Evolutionary conservation across 1,140 invertebrate genomes (phyloP).

Genomic region (Diabrotica virgifera): DNA sequence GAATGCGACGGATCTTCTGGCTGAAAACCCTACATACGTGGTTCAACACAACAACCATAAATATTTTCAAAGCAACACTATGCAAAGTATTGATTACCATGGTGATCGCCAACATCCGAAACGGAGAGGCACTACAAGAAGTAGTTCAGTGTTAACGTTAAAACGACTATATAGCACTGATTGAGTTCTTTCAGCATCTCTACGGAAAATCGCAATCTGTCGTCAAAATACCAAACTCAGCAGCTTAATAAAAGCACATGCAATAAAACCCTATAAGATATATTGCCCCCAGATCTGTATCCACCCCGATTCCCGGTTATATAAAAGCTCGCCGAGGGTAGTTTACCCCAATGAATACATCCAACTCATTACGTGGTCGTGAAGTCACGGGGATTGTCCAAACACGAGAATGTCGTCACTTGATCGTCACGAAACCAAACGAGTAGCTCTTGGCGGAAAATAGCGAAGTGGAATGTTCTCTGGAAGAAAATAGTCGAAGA

Average conservation of each 20-base stretch:
- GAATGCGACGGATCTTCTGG: no score
- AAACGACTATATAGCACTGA: no score
- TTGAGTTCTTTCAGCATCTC: conserved; percentile 8
- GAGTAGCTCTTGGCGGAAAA: neutral
- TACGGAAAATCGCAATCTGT: conserved; percentile 21
- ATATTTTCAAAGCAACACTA: no score
- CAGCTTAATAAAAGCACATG: conserved; percentile 38
- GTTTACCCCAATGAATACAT: conserved; percentile 40
- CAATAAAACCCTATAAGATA: conserved; percentile 42
- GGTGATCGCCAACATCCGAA: no score
- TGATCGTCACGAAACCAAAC: neutral
- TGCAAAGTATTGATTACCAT: no score
- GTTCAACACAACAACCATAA: no score
- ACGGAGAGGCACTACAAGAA: no score
- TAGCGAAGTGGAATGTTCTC: neutral
- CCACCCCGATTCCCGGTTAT: conserved; percentile 28
- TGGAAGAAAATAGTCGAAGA: no score
- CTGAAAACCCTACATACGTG: no score
- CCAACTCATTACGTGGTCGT: conserved; percentile 39
- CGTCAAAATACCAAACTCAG: conserved; percentile 22
- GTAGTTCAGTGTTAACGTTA: no score
- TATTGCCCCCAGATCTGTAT: conserved; percentile 36
- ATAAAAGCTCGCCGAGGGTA: conserved; percentile 29
- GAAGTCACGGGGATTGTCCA: conserved; percentile 35
- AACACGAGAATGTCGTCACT: conserved; percentile 5